Evolutionary conservation across 2,113 vertebrate species (phyloP).

Genomic region (Tragelaphus strepsiceros): DNA sequence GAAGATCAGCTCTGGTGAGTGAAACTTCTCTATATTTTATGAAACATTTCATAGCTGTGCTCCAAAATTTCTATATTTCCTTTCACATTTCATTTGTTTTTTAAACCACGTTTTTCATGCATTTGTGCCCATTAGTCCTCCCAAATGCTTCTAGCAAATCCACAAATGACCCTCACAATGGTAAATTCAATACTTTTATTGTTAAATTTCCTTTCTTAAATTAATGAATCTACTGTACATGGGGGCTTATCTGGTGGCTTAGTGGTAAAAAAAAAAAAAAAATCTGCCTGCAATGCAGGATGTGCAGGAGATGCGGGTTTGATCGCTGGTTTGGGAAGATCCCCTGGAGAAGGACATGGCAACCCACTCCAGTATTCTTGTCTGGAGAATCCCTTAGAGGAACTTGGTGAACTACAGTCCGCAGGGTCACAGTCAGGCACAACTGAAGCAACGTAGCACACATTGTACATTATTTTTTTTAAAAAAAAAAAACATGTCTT

Average conservation of each 20-base stretch:
- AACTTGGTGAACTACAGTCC: neutral
- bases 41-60: neutral
- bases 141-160: neutral
- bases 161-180: neutral
- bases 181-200: neutral
- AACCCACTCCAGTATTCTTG: neutral
- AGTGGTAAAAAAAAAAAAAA: neutral
- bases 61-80: neutral
- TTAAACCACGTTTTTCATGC: neutral
- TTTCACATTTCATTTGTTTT: neutral
- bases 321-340: neutral
- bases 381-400: neutral
- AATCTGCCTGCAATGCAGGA: neutral
- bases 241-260: neutral
- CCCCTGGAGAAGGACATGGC: neutral
- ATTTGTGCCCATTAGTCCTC: neutral
- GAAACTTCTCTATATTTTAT: neutral
- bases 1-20: slow-evolving; percentile 27
- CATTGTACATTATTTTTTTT: neutral
- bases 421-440: neutral
- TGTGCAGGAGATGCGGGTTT: neutral
- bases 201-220: neutral
- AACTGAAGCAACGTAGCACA: neutral
- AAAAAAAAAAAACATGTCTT: neutral
- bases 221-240: neutral